Percentiles rank a stretch among this genome's conserved stretches.
Evolutionary conservation across 2,888 invertebrate species (phyloP).

Genomic region (Anoplius nigerrimus): DNA sequence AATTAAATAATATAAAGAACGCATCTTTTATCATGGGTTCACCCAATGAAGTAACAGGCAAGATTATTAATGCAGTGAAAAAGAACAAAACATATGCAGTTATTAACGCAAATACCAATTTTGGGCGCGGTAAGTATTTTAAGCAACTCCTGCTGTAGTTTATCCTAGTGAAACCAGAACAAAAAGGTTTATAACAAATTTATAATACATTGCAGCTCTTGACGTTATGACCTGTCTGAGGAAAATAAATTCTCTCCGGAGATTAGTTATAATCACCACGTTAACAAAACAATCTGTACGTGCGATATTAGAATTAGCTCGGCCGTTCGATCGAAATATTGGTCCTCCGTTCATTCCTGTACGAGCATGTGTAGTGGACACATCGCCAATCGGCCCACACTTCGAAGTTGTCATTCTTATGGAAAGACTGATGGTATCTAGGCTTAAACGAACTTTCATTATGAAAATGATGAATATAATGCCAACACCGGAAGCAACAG

Average conservation of each 20-base stretch:
- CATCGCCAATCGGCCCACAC: conserved; percentile 66
- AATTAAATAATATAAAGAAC: conserved; percentile 70
- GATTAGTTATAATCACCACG: conserved; percentile 70
- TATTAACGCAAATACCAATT: conserved; percentile 68
- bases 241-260: conserved; percentile 63
- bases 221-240: conserved; percentile 69
- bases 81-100: conserved; percentile 65
- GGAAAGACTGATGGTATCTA: conserved; percentile 67
- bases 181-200: conserved; percentile 2
- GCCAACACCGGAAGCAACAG: conserved; percentile 8
- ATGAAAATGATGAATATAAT: neutral
- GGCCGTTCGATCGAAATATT: conserved; percentile 60
- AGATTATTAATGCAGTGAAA: conserved; percentile 59
- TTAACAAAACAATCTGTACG: conserved; percentile 72
- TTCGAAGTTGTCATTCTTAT: conserved; percentile 71
- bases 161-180: neutral
- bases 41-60: conserved; percentile 62
- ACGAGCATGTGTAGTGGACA: conserved; percentile 69
- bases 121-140: conserved; percentile 64
- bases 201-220: conserved; percentile 55
- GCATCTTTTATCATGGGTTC: conserved; percentile 69
- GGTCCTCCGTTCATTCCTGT: conserved; percentile 70
- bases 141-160: neutral
- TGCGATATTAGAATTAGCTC: conserved; percentile 70
- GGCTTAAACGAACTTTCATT: conserved; percentile 40